phyloP scores from a whole-genome alignment of 2,797 vertebrate species.

The Acanthopagrus latus region DNA sequence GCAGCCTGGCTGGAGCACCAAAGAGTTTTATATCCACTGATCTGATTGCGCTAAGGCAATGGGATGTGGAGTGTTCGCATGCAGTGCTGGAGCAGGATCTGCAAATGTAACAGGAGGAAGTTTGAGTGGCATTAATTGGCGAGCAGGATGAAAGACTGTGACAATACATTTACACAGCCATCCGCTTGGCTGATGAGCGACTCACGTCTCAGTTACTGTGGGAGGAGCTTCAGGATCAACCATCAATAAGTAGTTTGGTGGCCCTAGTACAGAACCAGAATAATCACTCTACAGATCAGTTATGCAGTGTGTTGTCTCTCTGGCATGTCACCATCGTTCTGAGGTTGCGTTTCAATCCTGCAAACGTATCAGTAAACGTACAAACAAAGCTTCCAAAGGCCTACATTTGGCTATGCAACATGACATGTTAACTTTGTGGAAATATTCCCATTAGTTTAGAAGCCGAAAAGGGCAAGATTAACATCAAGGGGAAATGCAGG shows the following conservation, averaged over 20 bases:
- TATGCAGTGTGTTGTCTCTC: neutral
- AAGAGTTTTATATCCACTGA: constrained; percentile 66
- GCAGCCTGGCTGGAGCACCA: constrained; percentile 69
- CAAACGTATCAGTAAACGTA: neutral
- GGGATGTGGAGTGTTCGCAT: constrained; percentile 43
- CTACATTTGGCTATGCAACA: neutral
- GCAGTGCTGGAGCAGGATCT: constrained; percentile 45
- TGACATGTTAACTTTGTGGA: neutral
- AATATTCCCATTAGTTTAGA: too few relatives aligned
- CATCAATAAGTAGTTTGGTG: constrained; percentile 53
- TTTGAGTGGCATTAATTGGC: constrained; percentile 77
- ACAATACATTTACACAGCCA: constrained; percentile 51
- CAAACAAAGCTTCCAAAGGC: neutral
- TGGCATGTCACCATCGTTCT: neutral
- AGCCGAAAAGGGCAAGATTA: too few relatives aligned
- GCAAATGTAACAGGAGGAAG: constrained; percentile 48
- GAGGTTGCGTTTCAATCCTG: constrained; percentile 10
- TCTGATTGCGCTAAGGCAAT: constrained; percentile 62
- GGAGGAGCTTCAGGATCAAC: constrained; percentile 36
- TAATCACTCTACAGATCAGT: constrained; percentile 39
- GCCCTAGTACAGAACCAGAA: constrained; percentile 21
- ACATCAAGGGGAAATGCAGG: too few relatives aligned
- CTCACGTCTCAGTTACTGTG: constrained; percentile 43
- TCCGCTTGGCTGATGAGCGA: constrained; percentile 53
- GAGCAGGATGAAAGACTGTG: constrained; percentile 60